phyloP scores from a whole-genome alignment of 2,888 invertebrate genomes.

The Leptinotarsa haldemani region DNA sequence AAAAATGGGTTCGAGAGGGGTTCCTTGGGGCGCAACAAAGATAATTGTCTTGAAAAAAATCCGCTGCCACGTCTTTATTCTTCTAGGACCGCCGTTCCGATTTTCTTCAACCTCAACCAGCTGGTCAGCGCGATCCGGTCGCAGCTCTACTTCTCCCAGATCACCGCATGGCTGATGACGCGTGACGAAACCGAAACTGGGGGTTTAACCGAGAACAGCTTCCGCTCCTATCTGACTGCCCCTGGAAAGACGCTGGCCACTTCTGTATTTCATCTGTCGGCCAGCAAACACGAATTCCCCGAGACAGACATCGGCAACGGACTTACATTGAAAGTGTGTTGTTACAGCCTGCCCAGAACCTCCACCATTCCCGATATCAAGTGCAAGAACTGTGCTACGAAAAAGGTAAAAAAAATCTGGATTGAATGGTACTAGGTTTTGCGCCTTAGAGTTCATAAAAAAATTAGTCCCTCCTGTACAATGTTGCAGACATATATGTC shows the following conservation, averaged over 20 bases:
- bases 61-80: conserved; percentile 8
- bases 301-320: conserved; percentile 75
- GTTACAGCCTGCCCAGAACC: conserved; percentile 80
- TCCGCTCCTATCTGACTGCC: conserved; percentile 73
- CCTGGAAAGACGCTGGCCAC: conserved; percentile 75
- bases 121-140: conserved; percentile 93
- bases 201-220: conserved; percentile 57
- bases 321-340: conserved; percentile 72
- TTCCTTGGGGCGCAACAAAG: background rate
- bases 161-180: conserved; percentile 88
- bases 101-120: conserved; percentile 74
- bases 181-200: conserved; percentile 51
- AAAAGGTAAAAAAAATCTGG: conserved; percentile 33
- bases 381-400: conserved; percentile 66
- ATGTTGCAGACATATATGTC: too few relatives aligned
- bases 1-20: background rate
- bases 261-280: conserved; percentile 67
- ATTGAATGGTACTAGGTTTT: too few relatives aligned
- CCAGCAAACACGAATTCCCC: conserved; percentile 79
- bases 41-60: background rate
- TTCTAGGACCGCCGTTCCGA: conserved; percentile 67
- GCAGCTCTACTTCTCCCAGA: conserved; percentile 95
- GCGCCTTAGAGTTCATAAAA: too few relatives aligned
- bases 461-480: too few relatives aligned
- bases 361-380: conserved; percentile 75